Evolutionary conservation across 2,113 vertebrate genomes (phyloP).

Genomic region (Zosterops hypoxanthus): DNA sequence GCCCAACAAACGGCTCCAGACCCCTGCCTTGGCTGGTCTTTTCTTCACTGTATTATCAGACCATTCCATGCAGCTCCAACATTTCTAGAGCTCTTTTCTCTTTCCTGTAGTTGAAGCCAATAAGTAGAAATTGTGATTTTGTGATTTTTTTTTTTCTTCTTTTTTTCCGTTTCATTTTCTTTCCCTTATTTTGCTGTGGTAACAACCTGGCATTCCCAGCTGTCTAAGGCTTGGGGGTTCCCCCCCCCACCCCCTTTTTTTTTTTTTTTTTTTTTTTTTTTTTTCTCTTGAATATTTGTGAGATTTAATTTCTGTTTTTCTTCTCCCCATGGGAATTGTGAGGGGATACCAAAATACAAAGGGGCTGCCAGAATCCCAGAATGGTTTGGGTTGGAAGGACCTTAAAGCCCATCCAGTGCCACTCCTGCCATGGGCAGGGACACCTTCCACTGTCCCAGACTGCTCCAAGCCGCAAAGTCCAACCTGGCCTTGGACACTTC

Average conservation of each 20-base stretch:
- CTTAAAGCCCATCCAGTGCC: fast-evolving
- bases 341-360: neutral
- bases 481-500: neutral
- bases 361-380: neutral
- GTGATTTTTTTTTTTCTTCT: fast-evolving
- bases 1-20: neutral
- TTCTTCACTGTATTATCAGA: neutral
- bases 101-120: neutral
- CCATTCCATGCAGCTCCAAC: fast-evolving
- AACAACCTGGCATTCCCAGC: neutral
- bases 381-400: neutral
- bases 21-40: fast-evolving
- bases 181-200: fast-evolving
- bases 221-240: fast-evolving
- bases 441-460: neutral
- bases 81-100: neutral
- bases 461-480: too few species aligned
- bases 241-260: fast-evolving
- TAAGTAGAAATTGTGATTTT: neutral
- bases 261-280: fast-evolving
- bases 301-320: neutral
- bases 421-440: neutral
- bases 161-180: neutral
- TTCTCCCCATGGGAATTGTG: neutral
- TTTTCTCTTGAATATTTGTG: neutral